A percentile compares a stretch with the other conserved stretches of the same genome.
These are phyloP conservation scores for Hedya salicella DNA, from an alignment of 2,888 invertebrate genomes.

Conservation along the genomic window DNA sequence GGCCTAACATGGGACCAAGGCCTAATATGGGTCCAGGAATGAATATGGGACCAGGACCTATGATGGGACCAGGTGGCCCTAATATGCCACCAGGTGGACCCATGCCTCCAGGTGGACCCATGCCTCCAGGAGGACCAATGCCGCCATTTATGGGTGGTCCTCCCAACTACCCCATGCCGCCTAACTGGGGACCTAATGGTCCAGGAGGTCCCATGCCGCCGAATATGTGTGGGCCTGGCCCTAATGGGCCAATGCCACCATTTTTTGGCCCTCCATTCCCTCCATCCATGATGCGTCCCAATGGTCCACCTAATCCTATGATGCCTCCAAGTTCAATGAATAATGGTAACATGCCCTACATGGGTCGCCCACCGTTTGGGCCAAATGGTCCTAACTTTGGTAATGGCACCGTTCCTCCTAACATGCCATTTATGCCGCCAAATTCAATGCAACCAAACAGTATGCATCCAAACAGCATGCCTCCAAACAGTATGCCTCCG, in stretches of 20 bases:
- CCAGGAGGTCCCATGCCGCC: slow-evolving; percentile 54
- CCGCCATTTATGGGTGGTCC: slow-evolving; percentile 70
- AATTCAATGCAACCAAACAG: slow-evolving; percentile 53
- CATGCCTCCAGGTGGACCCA: slow-evolving; percentile 42
- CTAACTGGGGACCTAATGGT: slow-evolving; percentile 27
- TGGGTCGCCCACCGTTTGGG: slow-evolving; percentile 73
- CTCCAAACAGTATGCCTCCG: slow-evolving; percentile 31
- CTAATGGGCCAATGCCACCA: slow-evolving; percentile 61
- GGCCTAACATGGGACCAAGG: slow-evolving; percentile 12
- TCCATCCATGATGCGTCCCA: slow-evolving; percentile 45
- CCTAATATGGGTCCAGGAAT: slow-evolving; percentile 51
- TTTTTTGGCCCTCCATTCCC: slow-evolving; percentile 35
- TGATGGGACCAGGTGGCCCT: slow-evolving; percentile 40
- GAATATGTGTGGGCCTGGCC: slow-evolving; percentile 72
- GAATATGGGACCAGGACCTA: slow-evolving; percentile 45
- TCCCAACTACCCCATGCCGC: slow-evolving; percentile 47
- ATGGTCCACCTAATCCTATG: slow-evolving; percentile 64
- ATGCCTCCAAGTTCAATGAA: slow-evolving; percentile 59
- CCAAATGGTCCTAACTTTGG: slow-evolving; percentile 70
- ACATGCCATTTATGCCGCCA: slow-evolving; percentile 67
- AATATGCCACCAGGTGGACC: slow-evolving; percentile 45
- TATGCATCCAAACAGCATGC: slow-evolving; percentile 34
- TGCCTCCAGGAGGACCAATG: slow-evolving; percentile 50
- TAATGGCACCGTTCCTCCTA: slow-evolving; percentile 61
- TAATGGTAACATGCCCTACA: slow-evolving; percentile 68